phyloP scores from a whole-genome alignment of 1,140 invertebrate species.

The Triops cancriformis region DNA sequence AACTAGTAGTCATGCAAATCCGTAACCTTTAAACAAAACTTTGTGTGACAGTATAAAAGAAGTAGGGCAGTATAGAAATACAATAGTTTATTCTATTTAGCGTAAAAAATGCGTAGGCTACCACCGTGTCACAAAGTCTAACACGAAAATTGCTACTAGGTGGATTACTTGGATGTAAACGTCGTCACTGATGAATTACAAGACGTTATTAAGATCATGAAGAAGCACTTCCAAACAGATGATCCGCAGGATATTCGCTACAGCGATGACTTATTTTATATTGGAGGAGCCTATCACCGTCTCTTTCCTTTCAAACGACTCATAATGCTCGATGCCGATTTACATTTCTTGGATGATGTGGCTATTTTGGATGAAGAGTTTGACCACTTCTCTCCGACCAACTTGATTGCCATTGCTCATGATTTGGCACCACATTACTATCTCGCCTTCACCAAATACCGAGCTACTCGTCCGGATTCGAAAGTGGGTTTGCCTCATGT shows the following conservation, averaged over 20 bases:
- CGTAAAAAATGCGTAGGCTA: too few species aligned
- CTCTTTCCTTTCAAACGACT: slow-evolving; percentile 26
- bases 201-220: slow-evolving; percentile 58
- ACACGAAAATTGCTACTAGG: neutral
- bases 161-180: slow-evolving; percentile 40
- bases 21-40: too few species aligned
- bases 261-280: slow-evolving; percentile 25
- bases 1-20: too few species aligned
- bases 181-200: slow-evolving; percentile 50
- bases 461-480: neutral
- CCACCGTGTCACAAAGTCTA: too few species aligned
- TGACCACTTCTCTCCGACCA: neutral
- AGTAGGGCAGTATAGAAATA: too few species aligned
- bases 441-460: slow-evolving; percentile 20
- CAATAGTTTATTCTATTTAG: too few species aligned
- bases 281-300: slow-evolving; percentile 25
- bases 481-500: neutral
- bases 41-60: too few species aligned
- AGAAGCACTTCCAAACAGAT: slow-evolving; percentile 60
- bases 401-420: slow-evolving; percentile 23
- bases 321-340: slow-evolving; percentile 24
- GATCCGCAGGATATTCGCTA: slow-evolving; percentile 6
- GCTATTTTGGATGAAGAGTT: slow-evolving; percentile 18
- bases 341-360: slow-evolving; percentile 20
- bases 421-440: slow-evolving; percentile 26